Conservation (phyloP, 1,140 invertebrate genomes). For the Pachyrhynchus sulphureomaculatus region DNA sequence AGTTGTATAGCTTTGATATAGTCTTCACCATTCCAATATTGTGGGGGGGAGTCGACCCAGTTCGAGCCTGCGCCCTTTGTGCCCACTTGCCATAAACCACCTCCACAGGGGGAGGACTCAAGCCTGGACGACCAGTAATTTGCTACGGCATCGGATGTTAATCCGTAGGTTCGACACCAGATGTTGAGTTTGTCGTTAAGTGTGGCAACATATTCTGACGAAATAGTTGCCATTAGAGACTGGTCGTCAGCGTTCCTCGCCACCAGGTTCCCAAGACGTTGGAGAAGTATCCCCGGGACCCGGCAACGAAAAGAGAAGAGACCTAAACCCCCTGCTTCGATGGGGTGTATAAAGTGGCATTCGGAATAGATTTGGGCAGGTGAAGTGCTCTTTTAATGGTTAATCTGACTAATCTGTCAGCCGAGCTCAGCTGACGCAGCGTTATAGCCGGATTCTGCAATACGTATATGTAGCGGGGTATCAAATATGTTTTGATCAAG, state of each 20-base stretch:
- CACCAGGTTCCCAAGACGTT: no score
- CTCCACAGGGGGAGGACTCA: neutral
- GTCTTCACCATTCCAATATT: slow-evolving; percentile 14
- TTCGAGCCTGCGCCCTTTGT: no score
- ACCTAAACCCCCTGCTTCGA: slow-evolving; percentile 16
- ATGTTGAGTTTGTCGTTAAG: no score
- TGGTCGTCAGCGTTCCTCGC: no score
- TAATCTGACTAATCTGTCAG: slow-evolving; percentile 19
- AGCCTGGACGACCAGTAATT: neutral
- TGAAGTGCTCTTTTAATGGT: slow-evolving; percentile 10
- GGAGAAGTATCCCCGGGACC: neutral
- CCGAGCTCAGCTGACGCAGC: neutral
- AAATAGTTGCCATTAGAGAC: no score
- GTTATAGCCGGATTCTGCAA: slow-evolving; percentile 19
- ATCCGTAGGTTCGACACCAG: no score
- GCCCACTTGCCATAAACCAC: no score
- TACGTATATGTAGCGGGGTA: neutral
- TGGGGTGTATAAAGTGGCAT: slow-evolving; percentile 15
- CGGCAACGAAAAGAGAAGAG: neutral
- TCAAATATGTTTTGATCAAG: slow-evolving; percentile 14
- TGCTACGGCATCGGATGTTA: neutral
- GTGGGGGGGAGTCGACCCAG: neutral
- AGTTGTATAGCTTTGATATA: slow-evolving; percentile 22
- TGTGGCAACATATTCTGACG: no score
- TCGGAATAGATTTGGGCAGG: slow-evolving; percentile 5